Evolutionary conservation across 2,888 invertebrate genomes (phyloP).

Genomic region (Diadromus collaris): DNA sequence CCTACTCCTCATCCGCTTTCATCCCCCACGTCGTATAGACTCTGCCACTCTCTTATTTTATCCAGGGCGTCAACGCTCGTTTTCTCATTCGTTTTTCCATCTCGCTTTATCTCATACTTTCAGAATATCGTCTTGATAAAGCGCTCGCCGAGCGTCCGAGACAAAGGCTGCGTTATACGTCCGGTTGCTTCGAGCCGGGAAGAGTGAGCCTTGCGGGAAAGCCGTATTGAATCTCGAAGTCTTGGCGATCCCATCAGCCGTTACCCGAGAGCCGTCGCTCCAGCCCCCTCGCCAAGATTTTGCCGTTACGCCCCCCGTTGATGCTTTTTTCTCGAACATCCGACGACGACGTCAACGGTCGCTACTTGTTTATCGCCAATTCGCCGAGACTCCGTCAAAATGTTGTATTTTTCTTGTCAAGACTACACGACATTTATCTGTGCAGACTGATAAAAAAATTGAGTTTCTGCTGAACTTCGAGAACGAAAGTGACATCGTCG

Average conservation of each 20-base stretch:
- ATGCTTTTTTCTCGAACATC: constrained; percentile 12
- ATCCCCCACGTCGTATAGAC: constrained; percentile 32
- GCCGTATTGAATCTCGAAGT: constrained; percentile 55
- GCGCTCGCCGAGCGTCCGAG: constrained; percentile 25
- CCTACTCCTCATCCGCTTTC: constrained; percentile 42
- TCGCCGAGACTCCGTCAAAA: not conserved
- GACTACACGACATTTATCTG: constrained; percentile 8
- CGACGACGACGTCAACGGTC: constrained; percentile 13
- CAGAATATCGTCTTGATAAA: constrained; percentile 54
- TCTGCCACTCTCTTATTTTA: constrained; percentile 45
- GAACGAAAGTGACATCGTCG: not conserved
- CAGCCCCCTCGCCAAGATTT: not conserved
- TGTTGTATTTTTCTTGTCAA: constrained; percentile 4
- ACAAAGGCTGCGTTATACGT: constrained; percentile 47
- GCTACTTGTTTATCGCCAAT: constrained; percentile 27
- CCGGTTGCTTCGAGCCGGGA: constrained; percentile 27
- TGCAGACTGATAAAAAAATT: constrained; percentile 13
- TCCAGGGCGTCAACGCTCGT: constrained; percentile 48
- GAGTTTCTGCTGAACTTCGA: not conserved
- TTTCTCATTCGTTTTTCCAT: constrained; percentile 35
- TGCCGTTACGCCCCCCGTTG: constrained; percentile 7
- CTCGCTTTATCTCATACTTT: constrained; percentile 49
- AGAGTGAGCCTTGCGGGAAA: constrained; percentile 36
- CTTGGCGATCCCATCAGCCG: constrained; percentile 50
- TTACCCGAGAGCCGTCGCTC: not conserved